Evolutionary conservation across 2,797 vertebrate species (phyloP).

Genomic region (Cuculus canorus): DNA sequence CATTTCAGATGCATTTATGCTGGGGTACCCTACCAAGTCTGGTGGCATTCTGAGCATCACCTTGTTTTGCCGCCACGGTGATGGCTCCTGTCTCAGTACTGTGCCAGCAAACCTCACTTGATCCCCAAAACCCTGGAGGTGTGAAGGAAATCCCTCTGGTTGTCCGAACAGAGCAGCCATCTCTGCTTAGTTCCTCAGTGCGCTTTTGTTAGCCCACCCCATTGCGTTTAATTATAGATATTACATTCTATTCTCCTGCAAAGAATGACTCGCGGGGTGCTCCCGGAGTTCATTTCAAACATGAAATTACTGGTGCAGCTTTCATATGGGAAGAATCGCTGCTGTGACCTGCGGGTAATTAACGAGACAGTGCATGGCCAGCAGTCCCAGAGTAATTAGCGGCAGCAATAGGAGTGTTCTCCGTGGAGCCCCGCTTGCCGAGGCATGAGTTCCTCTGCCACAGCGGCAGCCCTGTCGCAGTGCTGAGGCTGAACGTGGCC

Average conservation of each 20-base stretch:
- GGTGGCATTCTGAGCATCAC: fast-evolving
- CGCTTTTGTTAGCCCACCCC: background rate
- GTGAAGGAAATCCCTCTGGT: background rate
- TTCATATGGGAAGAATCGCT: background rate
- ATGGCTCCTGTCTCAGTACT: fast-evolving
- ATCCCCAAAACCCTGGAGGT: background rate
- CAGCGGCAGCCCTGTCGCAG: fast-evolving
- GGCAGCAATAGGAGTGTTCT: background rate
- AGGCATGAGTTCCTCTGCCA: fast-evolving
- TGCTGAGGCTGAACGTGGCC: background rate
- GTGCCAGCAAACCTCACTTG: fast-evolving
- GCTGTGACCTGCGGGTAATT: slow-evolving; percentile 11
- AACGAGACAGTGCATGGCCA: background rate
- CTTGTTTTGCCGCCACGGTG: fast-evolving
- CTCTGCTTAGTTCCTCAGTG: background rate
- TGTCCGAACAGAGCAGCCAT: fast-evolving
- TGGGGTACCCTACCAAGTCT: fast-evolving
- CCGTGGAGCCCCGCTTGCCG: fast-evolving
- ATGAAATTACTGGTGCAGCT: background rate
- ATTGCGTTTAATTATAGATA: background rate
- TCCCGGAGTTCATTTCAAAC: background rate
- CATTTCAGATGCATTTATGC: background rate
- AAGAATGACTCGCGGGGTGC: background rate
- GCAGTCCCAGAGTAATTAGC: slow-evolving; percentile 14
- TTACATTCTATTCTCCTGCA: background rate